A percentile compares a stretch with the other conserved stretches of the same genome.
Conservation (phyloP, 2,888 invertebrate genomes). For the Cephus sareptanus region DNA sequence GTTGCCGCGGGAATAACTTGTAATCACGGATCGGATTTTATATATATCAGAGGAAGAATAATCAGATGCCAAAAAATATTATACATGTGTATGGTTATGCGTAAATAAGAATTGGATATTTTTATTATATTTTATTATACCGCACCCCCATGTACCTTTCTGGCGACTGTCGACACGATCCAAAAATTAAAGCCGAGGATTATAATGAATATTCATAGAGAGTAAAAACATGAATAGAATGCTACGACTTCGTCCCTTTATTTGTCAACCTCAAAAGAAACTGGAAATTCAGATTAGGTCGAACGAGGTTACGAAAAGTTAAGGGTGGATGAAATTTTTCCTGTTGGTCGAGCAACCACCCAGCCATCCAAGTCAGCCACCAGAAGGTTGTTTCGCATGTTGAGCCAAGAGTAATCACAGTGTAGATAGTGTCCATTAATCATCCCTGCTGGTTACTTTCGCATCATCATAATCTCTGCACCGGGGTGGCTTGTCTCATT, state of each 20-base stretch:
- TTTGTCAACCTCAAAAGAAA: background rate
- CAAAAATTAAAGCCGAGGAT: background rate
- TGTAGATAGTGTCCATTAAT: slow-evolving; percentile 48
- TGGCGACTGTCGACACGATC: background rate
- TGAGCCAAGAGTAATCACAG: slow-evolving; percentile 29
- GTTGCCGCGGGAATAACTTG: slow-evolving; percentile 30
- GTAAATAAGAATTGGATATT: background rate
- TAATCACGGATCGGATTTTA: background rate
- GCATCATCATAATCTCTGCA: slow-evolving; percentile 46
- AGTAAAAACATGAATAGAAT: background rate
- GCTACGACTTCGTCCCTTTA: background rate
- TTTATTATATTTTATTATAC: background rate
- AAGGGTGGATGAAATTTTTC: slow-evolving; percentile 11
- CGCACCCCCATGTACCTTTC: background rate
- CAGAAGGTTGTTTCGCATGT: background rate
- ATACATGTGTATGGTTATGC: background rate
- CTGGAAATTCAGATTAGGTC: background rate
- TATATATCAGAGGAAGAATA: background rate
- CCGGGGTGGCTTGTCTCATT: slow-evolving; percentile 8
- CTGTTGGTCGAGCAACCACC: background rate
- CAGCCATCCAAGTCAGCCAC: background rate
- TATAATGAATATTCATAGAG: background rate
- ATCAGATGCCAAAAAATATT: background rate
- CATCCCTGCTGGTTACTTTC: slow-evolving; percentile 48
- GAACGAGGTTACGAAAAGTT: background rate